A percentile compares a stretch with the other conserved stretches of the same genome.
Evolutionary conservation across 2,113 vertebrate genomes (phyloP).

Genomic region (Lophotis ruficrista): DNA sequence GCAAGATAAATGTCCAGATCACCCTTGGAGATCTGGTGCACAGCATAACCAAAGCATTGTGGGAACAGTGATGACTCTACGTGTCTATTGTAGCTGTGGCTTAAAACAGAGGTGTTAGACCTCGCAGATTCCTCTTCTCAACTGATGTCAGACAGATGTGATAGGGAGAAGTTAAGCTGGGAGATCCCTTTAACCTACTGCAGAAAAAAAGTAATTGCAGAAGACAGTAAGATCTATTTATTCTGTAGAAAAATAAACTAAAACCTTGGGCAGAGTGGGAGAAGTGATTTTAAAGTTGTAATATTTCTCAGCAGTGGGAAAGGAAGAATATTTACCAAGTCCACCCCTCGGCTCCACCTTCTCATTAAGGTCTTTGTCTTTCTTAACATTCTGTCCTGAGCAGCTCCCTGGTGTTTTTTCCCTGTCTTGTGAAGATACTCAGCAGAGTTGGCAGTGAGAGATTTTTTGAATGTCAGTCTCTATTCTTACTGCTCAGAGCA

Average conservation of each 20-base stretch:
- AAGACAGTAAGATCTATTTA: not conserved
- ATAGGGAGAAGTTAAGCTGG: not conserved
- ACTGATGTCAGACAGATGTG: not conserved
- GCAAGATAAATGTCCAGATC: not conserved
- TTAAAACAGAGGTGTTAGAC: not conserved
- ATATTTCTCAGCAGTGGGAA: not conserved
- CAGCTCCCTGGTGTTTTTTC: not conserved
- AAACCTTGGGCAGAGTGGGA: not conserved
- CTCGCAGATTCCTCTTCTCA: not conserved
- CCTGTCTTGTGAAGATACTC: not conserved
- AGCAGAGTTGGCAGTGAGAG: not conserved
- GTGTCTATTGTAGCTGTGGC: rapidly evolving
- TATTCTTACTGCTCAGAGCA: not conserved
- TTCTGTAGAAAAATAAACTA: not conserved
- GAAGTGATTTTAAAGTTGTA: not conserved
- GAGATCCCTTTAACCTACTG: not conserved
- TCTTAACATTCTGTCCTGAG: not conserved
- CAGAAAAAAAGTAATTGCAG: not conserved
- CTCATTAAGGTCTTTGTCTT: not conserved
- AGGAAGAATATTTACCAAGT: not conserved
- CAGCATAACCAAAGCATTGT: not conserved
- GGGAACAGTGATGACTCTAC: not conserved
- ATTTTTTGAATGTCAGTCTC: slow-evolving; percentile 20
- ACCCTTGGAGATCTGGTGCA: not conserved
- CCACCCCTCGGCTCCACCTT: not conserved